Percentiles rank a stretch among this genome's conserved stretches.
phyloP scores from a whole-genome alignment of 2,888 invertebrate species.

The Coronaproctus castanopsis region DNA sequence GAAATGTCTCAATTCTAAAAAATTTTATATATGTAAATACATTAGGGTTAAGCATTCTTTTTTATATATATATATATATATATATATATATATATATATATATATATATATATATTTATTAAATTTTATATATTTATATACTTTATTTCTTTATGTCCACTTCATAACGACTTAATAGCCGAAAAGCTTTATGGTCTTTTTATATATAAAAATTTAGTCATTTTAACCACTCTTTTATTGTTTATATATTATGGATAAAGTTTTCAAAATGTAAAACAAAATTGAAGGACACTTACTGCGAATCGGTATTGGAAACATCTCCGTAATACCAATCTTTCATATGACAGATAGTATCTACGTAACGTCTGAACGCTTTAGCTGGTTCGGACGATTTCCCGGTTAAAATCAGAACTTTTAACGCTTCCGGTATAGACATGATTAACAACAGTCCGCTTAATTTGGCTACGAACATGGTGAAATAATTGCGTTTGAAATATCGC shows the following conservation, averaged over 20 bases:
- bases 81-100: too few relatives aligned
- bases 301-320: slow-evolving; percentile 38
- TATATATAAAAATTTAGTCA: too few relatives aligned
- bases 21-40: too few relatives aligned
- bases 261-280: neutral
- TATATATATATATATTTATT: too few relatives aligned
- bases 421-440: slow-evolving; percentile 52
- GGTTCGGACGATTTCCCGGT: slow-evolving; percentile 21
- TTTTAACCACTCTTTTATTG: too few relatives aligned
- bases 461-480: slow-evolving; percentile 44
- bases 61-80: too few relatives aligned
- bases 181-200: too few relatives aligned
- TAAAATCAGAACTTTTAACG: slow-evolving; percentile 29
- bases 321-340: slow-evolving; percentile 56
- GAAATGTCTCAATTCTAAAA: too few relatives aligned
- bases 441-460: slow-evolving; percentile 57
- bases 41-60: too few relatives aligned
- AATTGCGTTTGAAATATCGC: slow-evolving; percentile 44
- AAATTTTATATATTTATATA: too few relatives aligned
- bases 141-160: too few relatives aligned
- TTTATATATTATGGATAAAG: neutral
- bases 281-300: slow-evolving; percentile 29
- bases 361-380: slow-evolving; percentile 31
- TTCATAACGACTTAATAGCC: too few relatives aligned
- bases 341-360: slow-evolving; percentile 57